Base-by-base conservation (phyloP, 2,113 vertebrate species). In the Cyanocitta stelleri region DNA sequence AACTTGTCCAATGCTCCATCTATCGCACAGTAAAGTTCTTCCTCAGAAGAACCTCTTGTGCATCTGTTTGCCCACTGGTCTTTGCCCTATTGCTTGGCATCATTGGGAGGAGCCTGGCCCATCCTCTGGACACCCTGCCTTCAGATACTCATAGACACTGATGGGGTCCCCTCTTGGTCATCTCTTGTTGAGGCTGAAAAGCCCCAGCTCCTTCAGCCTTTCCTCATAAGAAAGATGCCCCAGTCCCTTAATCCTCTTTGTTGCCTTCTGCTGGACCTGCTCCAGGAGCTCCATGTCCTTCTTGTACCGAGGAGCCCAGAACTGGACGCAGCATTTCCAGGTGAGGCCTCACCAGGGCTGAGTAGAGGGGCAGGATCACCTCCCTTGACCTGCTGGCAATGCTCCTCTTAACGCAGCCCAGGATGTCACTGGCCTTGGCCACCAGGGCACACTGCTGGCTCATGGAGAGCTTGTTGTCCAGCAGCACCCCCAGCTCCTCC, bases 11-110 rank as follows among this genome's bases (percentile, higher is more conserved):
- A 5, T 21, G 30, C 9, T 41, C 10, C 30, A n/a, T 26, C 30
- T 63, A 30, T 41, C 0, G 0, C 26, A 56, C 22, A 52, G 32
- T 37, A 16, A 79, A 49, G 16, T 3, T 56, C 24, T 26, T 63
- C 30, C 13, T 48, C 30, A 26, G 48, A 56, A 30, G 20, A 79
- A 56, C 30, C 41, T 56, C 74, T 23, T 48, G 9, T 41, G 30
- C 13, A 64, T 32, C 13, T 41, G 24, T 22, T 7, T 72, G 49
- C 16, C 46, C 32, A 72, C 0, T 55, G 10, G 13, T 46, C 30
- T 78, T 63, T 18, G 17, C 35, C 11, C 26, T 26, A 56, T 16
- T 41, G 41, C 58, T 43, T 13, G 32, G 30, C 26, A 35, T 6
- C 26, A 43, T 10, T 32, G 41, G 24, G 9, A 79, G 26, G 11